Percentiles rank a stretch among this genome's conserved stretches.
These are phyloP conservation scores for Aleadryas rufinucha DNA, from an alignment of 2,113 vertebrate species.

Conservation along the genomic window DNA sequence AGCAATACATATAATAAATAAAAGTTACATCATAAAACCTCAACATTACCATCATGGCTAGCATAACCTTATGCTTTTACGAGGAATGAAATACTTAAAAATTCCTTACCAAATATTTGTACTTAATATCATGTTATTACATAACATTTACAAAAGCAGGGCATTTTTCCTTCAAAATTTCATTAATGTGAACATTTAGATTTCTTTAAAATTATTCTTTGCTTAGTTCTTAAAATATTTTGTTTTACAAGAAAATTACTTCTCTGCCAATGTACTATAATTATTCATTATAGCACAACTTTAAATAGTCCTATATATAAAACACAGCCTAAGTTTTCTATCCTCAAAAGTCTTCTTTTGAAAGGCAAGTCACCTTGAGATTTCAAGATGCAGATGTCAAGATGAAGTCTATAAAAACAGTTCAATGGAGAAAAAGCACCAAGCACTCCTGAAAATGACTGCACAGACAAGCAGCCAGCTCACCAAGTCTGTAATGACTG, in stretches of 20 bases:
- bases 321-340: not conserved
- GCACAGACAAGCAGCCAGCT: not conserved
- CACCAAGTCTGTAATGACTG: not conserved
- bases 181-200: not conserved
- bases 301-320: not conserved
- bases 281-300: not conserved
- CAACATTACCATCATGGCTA: not conserved
- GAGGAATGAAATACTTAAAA: not conserved
- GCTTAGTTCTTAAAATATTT: not conserved
- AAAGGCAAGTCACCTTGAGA: not conserved
- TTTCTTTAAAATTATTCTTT: not conserved
- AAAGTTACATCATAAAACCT: not conserved
- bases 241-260: not conserved
- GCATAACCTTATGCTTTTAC: not conserved
- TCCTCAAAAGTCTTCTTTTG: not conserved
- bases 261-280: not conserved
- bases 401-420: not conserved
- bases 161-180: not conserved
- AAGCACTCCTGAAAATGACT: not conserved
- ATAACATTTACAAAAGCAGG: not conserved
- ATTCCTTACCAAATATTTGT: not conserved
- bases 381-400: not conserved
- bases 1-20: not conserved
- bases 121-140: not conserved
- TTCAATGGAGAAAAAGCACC: not conserved